phyloP scores from a whole-genome alignment of 1,140 invertebrate genomes.

The Teleogryllus occipitalis region DNA sequence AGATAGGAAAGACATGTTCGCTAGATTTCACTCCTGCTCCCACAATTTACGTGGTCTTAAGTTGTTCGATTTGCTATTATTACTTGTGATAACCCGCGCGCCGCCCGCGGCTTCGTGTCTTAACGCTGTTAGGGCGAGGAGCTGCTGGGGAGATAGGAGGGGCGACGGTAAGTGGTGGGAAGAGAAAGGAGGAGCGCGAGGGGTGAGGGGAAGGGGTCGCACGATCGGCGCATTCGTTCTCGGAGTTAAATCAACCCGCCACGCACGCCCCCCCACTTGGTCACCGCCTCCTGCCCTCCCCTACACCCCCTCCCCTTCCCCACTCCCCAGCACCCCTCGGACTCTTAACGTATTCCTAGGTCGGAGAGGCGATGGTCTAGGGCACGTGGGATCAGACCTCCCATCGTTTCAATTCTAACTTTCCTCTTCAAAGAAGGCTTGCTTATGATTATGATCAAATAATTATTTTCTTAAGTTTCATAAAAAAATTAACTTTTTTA shows the following conservation, averaged over 20 bases:
- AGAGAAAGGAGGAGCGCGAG: neutral
- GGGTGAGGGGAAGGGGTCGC: neutral
- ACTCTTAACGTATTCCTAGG: no score
- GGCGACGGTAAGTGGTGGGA: neutral
- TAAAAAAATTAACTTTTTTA: no score
- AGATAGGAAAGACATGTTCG: neutral
- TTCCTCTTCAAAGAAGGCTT: no score
- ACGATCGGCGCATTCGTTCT: slow-evolving; percentile 1
- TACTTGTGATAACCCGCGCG: neutral
- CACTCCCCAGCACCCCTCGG: no score
- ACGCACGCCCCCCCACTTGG: neutral
- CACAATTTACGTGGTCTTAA: neutral
- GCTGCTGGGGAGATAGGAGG: neutral
- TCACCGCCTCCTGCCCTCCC: no score
- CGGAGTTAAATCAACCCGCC: neutral
- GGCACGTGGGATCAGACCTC: no score
- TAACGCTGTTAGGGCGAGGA: neutral
- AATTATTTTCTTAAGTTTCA: no score
- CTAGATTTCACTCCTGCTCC: neutral
- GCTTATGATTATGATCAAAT: no score
- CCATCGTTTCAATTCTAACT: no score
- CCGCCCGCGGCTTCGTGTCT: neutral
- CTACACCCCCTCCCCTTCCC: no score
- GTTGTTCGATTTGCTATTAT: slow-evolving; percentile 5
- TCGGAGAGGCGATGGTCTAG: no score